Conservation (phyloP, 2,888 invertebrate species). For the Selenia dentaria region DNA sequence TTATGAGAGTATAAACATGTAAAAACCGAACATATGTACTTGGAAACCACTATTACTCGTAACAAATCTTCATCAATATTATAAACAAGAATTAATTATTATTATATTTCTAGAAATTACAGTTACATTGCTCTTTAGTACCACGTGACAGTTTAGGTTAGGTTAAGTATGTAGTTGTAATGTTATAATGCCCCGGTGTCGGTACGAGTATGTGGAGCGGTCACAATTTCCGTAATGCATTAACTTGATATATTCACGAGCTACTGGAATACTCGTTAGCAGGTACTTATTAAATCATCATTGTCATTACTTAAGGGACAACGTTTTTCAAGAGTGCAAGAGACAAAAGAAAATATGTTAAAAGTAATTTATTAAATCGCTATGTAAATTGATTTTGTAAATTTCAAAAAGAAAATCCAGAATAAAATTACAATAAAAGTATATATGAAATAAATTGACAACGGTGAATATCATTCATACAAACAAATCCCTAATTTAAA, state of each 20-base stretch:
- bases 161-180: not conserved
- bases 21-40: conserved; percentile 1
- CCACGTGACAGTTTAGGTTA: no score
- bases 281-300: conserved; percentile 2
- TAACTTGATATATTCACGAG: conserved; percentile 16
- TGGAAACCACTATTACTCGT: no score
- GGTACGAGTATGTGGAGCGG: conserved; percentile 30
- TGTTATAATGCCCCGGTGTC: conserved; percentile 17
- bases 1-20: not conserved
- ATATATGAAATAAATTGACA: not conserved
- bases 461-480: conserved; percentile 8
- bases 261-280: not conserved
- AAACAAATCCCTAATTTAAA: conserved; percentile 20
- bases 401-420: no score
- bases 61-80: no score
- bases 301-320: no score
- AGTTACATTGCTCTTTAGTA: not conserved
- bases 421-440: no score
- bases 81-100: conserved; percentile 12
- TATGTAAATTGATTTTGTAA: no score
- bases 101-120: conserved; percentile 12
- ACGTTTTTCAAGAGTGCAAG: no score
- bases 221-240: conserved; percentile 37
- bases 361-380: no score
- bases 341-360: no score